These are phyloP conservation scores for Nymphalis urticae DNA, from an alignment of 2,888 invertebrate genomes.

Conservation along the genomic window DNA sequence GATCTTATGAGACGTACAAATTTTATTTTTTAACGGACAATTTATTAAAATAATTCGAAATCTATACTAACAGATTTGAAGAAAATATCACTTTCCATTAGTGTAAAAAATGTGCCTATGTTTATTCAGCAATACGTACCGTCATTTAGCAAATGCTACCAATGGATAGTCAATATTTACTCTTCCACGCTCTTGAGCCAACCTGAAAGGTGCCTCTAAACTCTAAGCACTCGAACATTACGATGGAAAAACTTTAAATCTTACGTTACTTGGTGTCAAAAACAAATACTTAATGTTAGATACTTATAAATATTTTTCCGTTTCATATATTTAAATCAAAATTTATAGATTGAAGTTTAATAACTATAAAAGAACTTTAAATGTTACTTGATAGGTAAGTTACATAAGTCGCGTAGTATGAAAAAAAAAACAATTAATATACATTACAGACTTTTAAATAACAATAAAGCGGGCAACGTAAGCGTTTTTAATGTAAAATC, in stretches of 20 bases:
- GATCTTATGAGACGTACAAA: too few species aligned
- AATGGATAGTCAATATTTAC: conserved; percentile 57
- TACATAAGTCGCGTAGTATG: neutral
- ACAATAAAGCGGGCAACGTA: too few species aligned
- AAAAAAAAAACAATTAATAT: neutral
- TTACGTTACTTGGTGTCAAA: neutral
- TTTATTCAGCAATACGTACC: conserved; percentile 36
- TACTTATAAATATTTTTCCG: neutral
- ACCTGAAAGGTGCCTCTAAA: conserved; percentile 55
- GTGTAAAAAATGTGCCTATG: neutral
- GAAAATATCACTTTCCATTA: too few species aligned
- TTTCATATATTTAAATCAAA: too few species aligned
- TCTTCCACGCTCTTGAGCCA: conserved; percentile 38
- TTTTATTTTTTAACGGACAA: too few species aligned
- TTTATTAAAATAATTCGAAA: too few species aligned
- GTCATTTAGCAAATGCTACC: conserved; percentile 41
- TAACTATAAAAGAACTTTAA: neutral
- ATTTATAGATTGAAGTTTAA: too few species aligned
- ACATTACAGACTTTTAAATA: neutral
- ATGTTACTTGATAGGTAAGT: neutral
- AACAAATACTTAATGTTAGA: neutral
- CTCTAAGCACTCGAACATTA: conserved; percentile 44
- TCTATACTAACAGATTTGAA: too few species aligned
- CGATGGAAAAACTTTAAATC: conserved; percentile 30
- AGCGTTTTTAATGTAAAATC: too few species aligned